phyloP scores from a whole-genome alignment of 1,140 invertebrate species.

The Portunus trituberculatus region DNA sequence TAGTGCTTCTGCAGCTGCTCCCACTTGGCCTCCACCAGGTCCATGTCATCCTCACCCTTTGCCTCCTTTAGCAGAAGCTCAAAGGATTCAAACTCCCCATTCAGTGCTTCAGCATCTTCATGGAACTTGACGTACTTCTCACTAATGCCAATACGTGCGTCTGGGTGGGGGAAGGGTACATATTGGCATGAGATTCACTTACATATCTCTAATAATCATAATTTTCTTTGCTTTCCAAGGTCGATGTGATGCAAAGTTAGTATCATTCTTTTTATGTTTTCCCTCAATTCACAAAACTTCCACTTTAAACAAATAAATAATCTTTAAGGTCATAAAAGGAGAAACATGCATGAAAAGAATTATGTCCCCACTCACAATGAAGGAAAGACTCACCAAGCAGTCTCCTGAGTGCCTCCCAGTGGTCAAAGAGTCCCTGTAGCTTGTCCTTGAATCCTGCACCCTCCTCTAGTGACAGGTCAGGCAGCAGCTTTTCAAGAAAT shows the following conservation, averaged over 20 bases:
- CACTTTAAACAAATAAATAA: no score
- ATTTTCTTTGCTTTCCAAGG: no score
- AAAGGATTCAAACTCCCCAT: slow-evolving; percentile 85
- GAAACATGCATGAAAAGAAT: no score
- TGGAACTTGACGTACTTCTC: slow-evolving; percentile 89
- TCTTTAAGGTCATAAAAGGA: no score
- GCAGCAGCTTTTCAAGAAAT: slow-evolving; percentile 85
- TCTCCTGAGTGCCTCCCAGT: slow-evolving; percentile 86
- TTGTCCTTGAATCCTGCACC: slow-evolving; percentile 85
- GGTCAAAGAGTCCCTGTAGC: slow-evolving; percentile 84
- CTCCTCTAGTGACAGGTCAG: slow-evolving; percentile 85
- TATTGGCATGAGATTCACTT: no score
- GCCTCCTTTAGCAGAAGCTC: slow-evolving; percentile 84
- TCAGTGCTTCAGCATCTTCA: slow-evolving; percentile 85
- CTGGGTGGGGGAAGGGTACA: slow-evolving; percentile 28
- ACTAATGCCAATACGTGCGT: slow-evolving; percentile 79
- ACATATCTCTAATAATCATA: no score
- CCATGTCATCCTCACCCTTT: slow-evolving; percentile 79
- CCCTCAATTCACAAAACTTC: no score
- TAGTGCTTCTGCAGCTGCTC: slow-evolving; percentile 84
- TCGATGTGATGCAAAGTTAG: no score
- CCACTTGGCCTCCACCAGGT: slow-evolving; percentile 85
- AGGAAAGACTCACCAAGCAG: slow-evolving; percentile 82
- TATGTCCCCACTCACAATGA: no score
- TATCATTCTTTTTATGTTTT: no score